These are phyloP conservation scores for Neostethus bicornis DNA, from an alignment of 2,797 vertebrate species.

Conservation along the genomic window DNA sequence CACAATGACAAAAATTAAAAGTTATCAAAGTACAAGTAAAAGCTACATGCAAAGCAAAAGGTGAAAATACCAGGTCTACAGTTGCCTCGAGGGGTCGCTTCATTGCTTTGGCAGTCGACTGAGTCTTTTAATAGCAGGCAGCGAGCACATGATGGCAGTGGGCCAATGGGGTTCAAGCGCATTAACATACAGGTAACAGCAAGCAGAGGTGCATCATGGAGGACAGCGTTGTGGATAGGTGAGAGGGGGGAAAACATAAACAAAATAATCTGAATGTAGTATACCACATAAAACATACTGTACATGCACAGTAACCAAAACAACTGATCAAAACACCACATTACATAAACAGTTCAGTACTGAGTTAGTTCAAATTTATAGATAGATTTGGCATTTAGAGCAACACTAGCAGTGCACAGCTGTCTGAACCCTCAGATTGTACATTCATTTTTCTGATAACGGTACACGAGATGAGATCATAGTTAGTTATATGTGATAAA, in stretches of 20 bases:
- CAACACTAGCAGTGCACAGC: conserved; percentile 24
- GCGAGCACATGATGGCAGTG: conserved; percentile 99
- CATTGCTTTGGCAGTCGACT: conserved; percentile 99
- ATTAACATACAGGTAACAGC: conserved; percentile 99
- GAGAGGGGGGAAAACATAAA: conserved; percentile 93
- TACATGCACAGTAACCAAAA: conserved; percentile 95
- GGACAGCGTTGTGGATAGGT: conserved; percentile 99
- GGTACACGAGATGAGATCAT: conserved; percentile 22
- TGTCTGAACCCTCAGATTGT: conserved; percentile 22
- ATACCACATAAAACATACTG: conserved; percentile 98
- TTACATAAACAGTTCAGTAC: conserved; percentile 71
- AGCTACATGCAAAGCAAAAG: conserved; percentile 99
- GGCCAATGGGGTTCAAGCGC: conserved; percentile 99
- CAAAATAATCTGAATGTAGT: conserved; percentile 97
- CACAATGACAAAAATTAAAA: conserved; percentile 74
- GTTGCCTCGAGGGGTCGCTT: conserved; percentile 99
- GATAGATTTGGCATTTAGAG: conserved; percentile 80
- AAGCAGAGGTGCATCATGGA: conserved; percentile 99
- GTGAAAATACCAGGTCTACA: conserved; percentile 97
- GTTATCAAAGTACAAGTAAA: conserved; percentile 86
- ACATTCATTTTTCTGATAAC: conserved; percentile 20
- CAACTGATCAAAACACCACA: conserved; percentile 90
- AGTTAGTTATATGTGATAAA: conserved; percentile 43
- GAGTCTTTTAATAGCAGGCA: conserved; percentile 99
- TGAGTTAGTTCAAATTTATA: conserved; percentile 90